Base-by-base conservation (phyloP, 2,797 vertebrate genomes). In the Artibeus lituratus region DNA sequence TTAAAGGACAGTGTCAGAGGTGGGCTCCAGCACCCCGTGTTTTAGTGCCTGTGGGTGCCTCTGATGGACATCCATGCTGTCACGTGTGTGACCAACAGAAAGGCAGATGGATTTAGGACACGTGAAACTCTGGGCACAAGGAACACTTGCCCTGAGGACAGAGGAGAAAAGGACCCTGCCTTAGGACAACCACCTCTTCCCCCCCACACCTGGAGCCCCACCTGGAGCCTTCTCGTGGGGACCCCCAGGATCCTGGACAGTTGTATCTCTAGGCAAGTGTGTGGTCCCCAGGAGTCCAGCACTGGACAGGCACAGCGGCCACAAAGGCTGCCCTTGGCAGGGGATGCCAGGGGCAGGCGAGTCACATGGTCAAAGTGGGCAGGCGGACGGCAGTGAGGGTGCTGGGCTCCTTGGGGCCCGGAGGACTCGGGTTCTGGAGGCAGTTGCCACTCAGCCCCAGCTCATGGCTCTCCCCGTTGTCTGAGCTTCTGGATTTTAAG, bases 381-480 rank as follows among this genome's bases (percentile, higher is more conserved):
- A 3, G 24, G 14, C 15, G 2, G 44, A 9, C 0, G 0, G 1
- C 5, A 3, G 10, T 14, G 42, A 8, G 37, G 29, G 10, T 10
- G 0, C 1, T 1, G 3, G 11, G 73, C 11, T 32, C 3, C 0
- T 0, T 0, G 57, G 7, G 32, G 5, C 1, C 10, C 14, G 4
- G 10, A 29, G 76, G 0, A 2, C 29, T 53, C 6, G 6, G 87
- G 26, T 12, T 39, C 19, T 3, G 0, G 51, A 22, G 37, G 22
- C 29, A 12, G 26, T 72, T 32, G 18, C 39, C 12, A 0, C 29
- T 44, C 0, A 0, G 42, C 37, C 74, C 86, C 14, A 19, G 7
- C 55, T 16, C 49, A 15, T 16, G 49, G 42, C 7, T 29, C 47
- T 57, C 65, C 0, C 0, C 42, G 32, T n/a, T 42, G 53, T 73